Percentiles rank a stretch among this genome's conserved stretches.
phyloP scores from a whole-genome alignment of 2,888 invertebrate genomes.

The Thecophora atra region DNA sequence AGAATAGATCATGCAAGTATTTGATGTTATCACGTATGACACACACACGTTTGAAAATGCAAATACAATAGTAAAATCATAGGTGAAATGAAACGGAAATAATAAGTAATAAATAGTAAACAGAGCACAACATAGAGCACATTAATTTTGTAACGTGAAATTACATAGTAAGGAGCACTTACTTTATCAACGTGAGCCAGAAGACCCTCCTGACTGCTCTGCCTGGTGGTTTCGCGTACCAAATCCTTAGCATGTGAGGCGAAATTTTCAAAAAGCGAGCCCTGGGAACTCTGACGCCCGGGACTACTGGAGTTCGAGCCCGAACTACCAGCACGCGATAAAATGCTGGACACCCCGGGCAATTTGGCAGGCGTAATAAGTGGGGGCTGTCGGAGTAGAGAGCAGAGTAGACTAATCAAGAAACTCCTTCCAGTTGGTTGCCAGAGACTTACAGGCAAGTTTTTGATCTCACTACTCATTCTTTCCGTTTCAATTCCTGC shows the following conservation, averaged over 20 bases:
- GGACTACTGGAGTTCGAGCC: constrained; percentile 70
- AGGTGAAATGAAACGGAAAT: constrained; percentile 37
- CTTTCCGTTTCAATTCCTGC: constrained; percentile 53
- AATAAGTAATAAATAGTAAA: constrained; percentile 47
- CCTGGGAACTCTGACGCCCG: constrained; percentile 80
- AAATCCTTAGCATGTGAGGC: constrained; percentile 89
- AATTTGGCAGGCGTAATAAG: constrained; percentile 55
- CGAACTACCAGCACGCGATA: constrained; percentile 74
- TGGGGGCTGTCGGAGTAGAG: constrained; percentile 48
- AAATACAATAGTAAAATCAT: constrained; percentile 14
- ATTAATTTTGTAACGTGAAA: background rate
- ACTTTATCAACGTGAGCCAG: constrained; percentile 92
- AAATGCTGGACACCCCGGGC: constrained; percentile 67
- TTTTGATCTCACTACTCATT: constrained; percentile 47
- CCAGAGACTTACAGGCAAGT: constrained; percentile 56
- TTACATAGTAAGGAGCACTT: constrained; percentile 45
- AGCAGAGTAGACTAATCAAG: background rate
- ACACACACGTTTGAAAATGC: constrained; percentile 12
- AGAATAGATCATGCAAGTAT: constrained; percentile 26
- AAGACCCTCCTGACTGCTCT: constrained; percentile 88
- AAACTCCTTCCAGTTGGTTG: background rate
- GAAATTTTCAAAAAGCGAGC: constrained; percentile 87
- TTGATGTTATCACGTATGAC: constrained; percentile 17
- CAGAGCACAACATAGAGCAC: constrained; percentile 51
- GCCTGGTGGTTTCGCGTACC: constrained; percentile 86